These are phyloP conservation scores for Anguilla obscura DNA, from an alignment of 2,797 vertebrate species.

Conservation along the genomic window DNA sequence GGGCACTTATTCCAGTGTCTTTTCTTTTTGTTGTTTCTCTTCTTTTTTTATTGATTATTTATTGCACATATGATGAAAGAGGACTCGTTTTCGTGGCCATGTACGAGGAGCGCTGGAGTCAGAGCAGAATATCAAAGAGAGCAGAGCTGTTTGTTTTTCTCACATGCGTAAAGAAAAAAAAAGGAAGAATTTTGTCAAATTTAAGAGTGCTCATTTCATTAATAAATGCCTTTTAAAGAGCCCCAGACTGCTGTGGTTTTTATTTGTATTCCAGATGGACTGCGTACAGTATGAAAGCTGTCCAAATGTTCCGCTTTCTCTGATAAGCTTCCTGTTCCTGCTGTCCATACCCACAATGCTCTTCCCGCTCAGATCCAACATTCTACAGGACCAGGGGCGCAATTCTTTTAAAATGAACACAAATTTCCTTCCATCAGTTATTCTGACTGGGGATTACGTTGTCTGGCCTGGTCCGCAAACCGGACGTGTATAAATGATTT, in stretches of 20 bases:
- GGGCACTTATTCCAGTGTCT: constrained; percentile 62
- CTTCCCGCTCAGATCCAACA: too few species aligned
- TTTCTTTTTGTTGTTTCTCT: constrained; percentile 57
- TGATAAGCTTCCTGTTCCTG: not conserved
- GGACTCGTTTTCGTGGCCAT: constrained; percentile 66
- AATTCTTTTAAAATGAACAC: too few species aligned
- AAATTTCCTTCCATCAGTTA: too few species aligned
- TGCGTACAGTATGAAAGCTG: not conserved
- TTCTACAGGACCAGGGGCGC: too few species aligned
- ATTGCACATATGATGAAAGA: constrained; percentile 72
- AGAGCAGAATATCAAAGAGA: constrained; percentile 6
- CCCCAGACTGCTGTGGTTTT: not conserved
- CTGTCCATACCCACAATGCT: not conserved
- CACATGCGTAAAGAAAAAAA: constrained; percentile 63
- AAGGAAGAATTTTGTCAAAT: constrained; percentile 73
- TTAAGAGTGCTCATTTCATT: constrained; percentile 79
- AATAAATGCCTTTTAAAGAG: constrained; percentile 77
- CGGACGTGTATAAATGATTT: too few species aligned
- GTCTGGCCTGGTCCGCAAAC: too few species aligned
- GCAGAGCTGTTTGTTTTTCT: constrained; percentile 56
- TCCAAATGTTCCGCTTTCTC: not conserved
- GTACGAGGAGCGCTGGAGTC: constrained; percentile 58
- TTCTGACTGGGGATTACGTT: too few species aligned
- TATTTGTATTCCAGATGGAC: not conserved
- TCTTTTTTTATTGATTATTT: constrained; percentile 73